Evolutionary conservation across 2,888 invertebrate genomes (phyloP).

Genomic region (Himalopsyche anomala): DNA sequence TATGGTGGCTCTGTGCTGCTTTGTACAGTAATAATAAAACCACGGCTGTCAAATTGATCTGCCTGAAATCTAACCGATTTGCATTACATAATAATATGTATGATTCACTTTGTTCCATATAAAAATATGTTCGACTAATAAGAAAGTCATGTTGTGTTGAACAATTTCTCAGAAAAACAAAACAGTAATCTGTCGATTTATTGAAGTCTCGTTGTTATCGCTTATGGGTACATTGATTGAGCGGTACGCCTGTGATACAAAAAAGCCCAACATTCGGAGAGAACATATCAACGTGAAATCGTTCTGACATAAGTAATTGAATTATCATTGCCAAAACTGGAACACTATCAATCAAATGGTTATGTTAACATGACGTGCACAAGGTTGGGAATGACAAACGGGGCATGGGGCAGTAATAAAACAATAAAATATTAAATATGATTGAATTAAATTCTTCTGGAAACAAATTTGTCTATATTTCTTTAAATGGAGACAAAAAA

Average conservation of each 20-base stretch:
- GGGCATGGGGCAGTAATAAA: too few species aligned
- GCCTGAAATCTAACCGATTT: too few species aligned
- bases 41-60: too few species aligned
- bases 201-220: neutral
- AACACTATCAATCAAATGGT: conserved; percentile 1
- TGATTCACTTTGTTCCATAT: neutral
- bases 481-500: too few species aligned
- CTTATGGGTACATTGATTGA: conserved; percentile 1
- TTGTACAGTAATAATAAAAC: too few species aligned
- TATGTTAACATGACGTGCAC: conserved; percentile 32
- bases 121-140: neutral
- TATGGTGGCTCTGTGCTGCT: too few species aligned
- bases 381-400: conserved; percentile 3
- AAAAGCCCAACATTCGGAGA: neutral
- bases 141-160: neutral
- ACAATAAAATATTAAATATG: too few species aligned
- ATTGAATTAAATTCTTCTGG: too few species aligned
- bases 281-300: conserved; percentile 7
- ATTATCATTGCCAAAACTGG: conserved; percentile 37
- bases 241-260: neutral
- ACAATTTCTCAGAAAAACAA: neutral
- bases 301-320: conserved; percentile 31
- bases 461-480: too few species aligned
- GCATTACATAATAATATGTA: neutral
- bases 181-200: conserved; percentile 6